phyloP scores from a whole-genome alignment of 30 jellyfish, hydroid and myxozoan genomes.

The Catostylus mosaicus region DNA sequence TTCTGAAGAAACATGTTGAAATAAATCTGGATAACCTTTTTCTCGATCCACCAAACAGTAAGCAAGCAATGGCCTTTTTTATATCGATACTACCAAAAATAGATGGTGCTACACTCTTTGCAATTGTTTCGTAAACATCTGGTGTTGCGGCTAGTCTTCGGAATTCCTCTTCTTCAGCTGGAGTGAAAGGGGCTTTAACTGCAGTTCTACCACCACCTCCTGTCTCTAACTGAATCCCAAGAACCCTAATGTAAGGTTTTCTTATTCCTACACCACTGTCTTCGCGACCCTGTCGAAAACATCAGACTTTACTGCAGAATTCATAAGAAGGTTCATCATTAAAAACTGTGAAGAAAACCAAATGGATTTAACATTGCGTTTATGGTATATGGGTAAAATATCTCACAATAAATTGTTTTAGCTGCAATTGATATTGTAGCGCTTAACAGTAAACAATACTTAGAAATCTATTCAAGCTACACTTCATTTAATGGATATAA shows the following conservation, averaged over 20 bases:
- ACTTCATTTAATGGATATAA: too few relatives aligned
- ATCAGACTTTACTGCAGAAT: background rate
- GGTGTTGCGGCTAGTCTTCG: constrained; percentile 84
- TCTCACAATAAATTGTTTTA: too few relatives aligned
- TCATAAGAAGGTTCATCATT: too few relatives aligned
- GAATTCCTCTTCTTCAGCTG: constrained; percentile 91
- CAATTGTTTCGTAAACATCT: constrained; percentile 85
- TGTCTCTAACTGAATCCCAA: constrained; percentile 95
- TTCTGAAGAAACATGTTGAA: background rate
- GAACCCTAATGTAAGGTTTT: constrained; percentile 95
- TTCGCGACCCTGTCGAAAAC: constrained; percentile 60
- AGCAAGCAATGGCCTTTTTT: constrained; percentile 96
- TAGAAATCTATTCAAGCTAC: too few relatives aligned
- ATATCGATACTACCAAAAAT: constrained; percentile 97
- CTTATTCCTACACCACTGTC: constrained; percentile 96
- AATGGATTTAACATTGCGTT: too few relatives aligned
- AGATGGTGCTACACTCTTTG: constrained; percentile 98
- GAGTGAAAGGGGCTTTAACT: constrained; percentile 80
- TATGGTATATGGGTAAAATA: too few relatives aligned
- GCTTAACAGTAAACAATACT: too few relatives aligned
- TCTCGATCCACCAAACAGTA: constrained; percentile 99
- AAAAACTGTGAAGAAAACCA: too few relatives aligned
- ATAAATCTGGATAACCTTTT: constrained; percentile 67
- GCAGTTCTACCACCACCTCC: constrained; percentile 96
- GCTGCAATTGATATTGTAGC: too few relatives aligned